Base-by-base conservation (phyloP, 1,140 invertebrate genomes). In the Nebria ingens region DNA sequence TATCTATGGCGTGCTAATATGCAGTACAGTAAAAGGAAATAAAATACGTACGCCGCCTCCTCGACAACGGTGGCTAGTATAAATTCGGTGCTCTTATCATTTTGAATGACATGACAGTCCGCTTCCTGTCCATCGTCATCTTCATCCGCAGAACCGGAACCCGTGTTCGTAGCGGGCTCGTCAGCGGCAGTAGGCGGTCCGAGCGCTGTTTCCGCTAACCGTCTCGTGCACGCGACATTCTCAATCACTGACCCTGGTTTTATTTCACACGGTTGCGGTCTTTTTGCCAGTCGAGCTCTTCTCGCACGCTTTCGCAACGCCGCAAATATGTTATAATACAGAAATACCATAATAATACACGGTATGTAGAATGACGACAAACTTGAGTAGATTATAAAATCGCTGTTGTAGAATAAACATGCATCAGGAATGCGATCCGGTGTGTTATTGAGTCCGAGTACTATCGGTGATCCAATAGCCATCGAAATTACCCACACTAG, bases 341-440 rank as follows among this genome's bases (percentile, higher is more conserved):
- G 84, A 72, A 94, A 93, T 68, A 98, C 90, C 94, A 99, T 98
- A 65, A 97, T 93, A 65, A 97, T 85, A 73, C 95, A 98, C 2
- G 97, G 97, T 67, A 99, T 97, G 73, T 98, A 99, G 82, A 99
- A 99, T 60, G 96, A 98, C 53, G 89, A 91, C 63, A 99, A 80
- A 42, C 95, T 98, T 11, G 94, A 98, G 72, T 94, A 96, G 61
- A 99, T 89, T 65, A 99, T 92, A 72, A 99, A 99, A 75, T 98
- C 89, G 50, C 89, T 87, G 76, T 98, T 98, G 76, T 97, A 97
- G 79, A 99, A 99, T 54, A 91, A 78, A 75, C 96, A 98, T 59
- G 87, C 80, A 67, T 88, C 82, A 49, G 81, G 80, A 63, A 82
- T 74, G 53, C 88, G 75, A 69, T 89, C 78, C 2, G 87, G 85